Evolutionary conservation across 1,140 invertebrate species (phyloP).

Genomic region (Drosophila erecta): DNA sequence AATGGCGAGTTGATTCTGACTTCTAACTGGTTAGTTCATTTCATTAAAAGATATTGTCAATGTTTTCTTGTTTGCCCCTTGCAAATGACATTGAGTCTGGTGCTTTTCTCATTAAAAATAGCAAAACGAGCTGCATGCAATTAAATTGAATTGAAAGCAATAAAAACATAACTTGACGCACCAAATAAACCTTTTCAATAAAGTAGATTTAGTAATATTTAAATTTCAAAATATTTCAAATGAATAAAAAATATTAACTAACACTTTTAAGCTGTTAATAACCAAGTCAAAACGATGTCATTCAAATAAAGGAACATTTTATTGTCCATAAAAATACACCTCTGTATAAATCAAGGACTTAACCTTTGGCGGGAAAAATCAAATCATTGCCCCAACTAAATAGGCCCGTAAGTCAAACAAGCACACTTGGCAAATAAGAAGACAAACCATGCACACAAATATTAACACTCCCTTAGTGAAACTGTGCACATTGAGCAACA

Average conservation of each 20-base stretch:
- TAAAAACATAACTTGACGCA: neutral
- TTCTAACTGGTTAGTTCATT: constrained; percentile 34
- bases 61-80: constrained; percentile 5
- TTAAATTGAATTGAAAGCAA: constrained; percentile 49
- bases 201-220: neutral
- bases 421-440: neutral
- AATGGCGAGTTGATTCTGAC: constrained; percentile 61
- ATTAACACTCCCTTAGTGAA: constrained; percentile 9
- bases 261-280: too few species aligned
- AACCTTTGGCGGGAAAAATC: neutral
- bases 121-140: constrained; percentile 30
- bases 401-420: constrained; percentile 15
- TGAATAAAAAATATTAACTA: too few species aligned
- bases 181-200: neutral
- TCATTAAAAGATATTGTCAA: constrained; percentile 33
- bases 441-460: constrained; percentile 17
- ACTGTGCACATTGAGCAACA: constrained; percentile 62
- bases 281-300: too few species aligned
- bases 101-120: constrained; percentile 44
- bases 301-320: neutral
- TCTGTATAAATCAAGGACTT: neutral
- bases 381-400: neutral
- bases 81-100: constrained; percentile 66
- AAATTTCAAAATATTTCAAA: too few species aligned
- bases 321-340: neutral